phyloP scores from a whole-genome alignment of 2,797 vertebrate species.

The Orestias chungarensis region DNA sequence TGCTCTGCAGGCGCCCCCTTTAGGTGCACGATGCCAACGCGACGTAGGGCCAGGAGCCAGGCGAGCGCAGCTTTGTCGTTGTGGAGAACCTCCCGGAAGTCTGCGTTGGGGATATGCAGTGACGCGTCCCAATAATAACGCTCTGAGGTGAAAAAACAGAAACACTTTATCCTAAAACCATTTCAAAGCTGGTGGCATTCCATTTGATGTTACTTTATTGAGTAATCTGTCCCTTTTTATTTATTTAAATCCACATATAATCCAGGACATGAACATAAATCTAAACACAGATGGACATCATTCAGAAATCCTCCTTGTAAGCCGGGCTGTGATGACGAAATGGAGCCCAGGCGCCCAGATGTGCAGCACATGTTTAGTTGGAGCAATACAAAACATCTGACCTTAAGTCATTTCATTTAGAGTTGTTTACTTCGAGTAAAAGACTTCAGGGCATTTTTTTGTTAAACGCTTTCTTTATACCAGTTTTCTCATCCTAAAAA shows the following conservation, averaged over 20 bases:
- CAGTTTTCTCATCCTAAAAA: neutral
- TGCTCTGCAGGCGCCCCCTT: conserved; percentile 83
- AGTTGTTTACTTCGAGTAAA: conserved; percentile 4
- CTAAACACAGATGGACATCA: neutral
- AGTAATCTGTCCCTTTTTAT: neutral
- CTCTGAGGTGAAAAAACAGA: conserved; percentile 76
- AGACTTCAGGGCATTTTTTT: neutral
- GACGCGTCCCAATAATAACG: conserved; percentile 85
- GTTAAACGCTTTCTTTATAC: neutral
- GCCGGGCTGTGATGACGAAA: conserved; percentile 10
- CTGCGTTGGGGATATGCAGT: conserved; percentile 83
- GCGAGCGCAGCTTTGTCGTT: conserved; percentile 83
- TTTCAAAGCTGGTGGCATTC: neutral
- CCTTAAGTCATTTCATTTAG: conserved; percentile 14
- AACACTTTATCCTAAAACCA: neutral
- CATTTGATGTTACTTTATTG: neutral
- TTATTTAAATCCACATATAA: neutral
- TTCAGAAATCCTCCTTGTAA: neutral
- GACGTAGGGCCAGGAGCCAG: conserved; percentile 88
- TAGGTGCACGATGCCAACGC: conserved; percentile 87
- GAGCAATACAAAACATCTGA: conserved; percentile 4
- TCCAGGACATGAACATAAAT: neutral
- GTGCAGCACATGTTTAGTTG: conserved; percentile 15
- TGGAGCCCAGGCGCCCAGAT: conserved; percentile 19
- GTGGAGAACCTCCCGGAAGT: conserved; percentile 85